A percentile compares a stretch with the other conserved stretches of the same genome.
Evolutionary conservation across 35 echinoderm and acorn worm species (phyloP).

Genomic region (Heliocidaris erythrogramma): DNA sequence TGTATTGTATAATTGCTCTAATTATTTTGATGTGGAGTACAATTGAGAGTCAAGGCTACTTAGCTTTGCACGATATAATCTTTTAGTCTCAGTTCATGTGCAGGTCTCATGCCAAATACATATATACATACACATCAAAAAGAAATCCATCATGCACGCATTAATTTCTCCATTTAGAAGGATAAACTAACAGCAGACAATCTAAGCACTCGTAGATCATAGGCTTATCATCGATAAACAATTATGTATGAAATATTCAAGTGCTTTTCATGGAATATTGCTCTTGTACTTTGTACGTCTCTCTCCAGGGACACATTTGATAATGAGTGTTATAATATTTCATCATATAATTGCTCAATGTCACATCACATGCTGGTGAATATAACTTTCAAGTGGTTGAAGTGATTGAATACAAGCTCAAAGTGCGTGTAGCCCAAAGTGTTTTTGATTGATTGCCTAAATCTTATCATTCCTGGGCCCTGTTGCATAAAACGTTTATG

Average conservation of each 20-base stretch:
- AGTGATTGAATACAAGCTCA: not conserved
- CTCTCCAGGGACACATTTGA: not conserved
- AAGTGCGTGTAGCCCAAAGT: not conserved
- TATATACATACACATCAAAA: not conserved
- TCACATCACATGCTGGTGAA: not conserved
- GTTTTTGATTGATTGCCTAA: too few relatives aligned
- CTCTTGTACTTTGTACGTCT: not conserved
- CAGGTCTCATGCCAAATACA: not conserved
- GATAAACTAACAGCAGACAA: not conserved
- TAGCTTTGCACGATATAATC: not conserved
- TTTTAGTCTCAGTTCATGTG: not conserved
- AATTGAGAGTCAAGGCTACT: not conserved
- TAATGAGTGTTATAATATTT: not conserved
- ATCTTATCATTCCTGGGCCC: too few relatives aligned
- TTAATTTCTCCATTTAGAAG: not conserved
- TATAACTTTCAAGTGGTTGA: not conserved
- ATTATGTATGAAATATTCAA: not conserved
- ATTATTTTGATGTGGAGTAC: not conserved
- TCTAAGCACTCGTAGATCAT: not conserved
- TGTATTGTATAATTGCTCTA: not conserved
- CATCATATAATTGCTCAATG: not conserved
- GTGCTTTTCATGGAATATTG: not conserved
- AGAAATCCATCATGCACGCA: not conserved
- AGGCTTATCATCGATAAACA: not conserved
- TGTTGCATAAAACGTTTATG: too few relatives aligned